Evolutionary conservation across 1,140 invertebrate genomes (phyloP), one percentile per base, ranked within the genome.

Genomic region (Drosophila busckii): DNA sequence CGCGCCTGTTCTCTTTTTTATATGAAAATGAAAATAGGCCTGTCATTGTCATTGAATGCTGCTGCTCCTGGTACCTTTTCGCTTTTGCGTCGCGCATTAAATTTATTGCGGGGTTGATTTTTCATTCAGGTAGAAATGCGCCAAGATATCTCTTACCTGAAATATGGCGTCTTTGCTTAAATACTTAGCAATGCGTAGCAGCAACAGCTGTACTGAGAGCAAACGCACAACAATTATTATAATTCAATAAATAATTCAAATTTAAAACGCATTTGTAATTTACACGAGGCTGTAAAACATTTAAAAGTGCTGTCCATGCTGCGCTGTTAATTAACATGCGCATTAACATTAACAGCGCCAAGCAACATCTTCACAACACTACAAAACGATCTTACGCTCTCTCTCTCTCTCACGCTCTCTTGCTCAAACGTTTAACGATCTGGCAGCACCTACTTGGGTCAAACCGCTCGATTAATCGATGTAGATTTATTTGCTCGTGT

Each of bases 51-150:
- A 16, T 20, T 53, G 17, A 17, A 13, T 42, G 37, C 19, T 37
- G 22, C 31, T 22, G 28, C 17, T 23, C 26, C 38, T 25, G 40
- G 19, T 52, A 22, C 19, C 19, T 26, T 16, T 12, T 35, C 26
- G 29, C 62, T 71, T 76, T 58, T 70, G 66, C 55, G 49, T 32
- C 49, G 31, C 32, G 56, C 63, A 52, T 78, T 66, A 76, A n/a
- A 80, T 80, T 80, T 80, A 67, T 71, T 41, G 23, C 48, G 53
- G 70, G 71, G 71, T 80, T 80, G 73, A 48, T 70, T 73, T 66
- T 52, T 55, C 62, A 40, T 34, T 55, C 71, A 76, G 71, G 71
- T 76, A 76, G 44, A 62, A n/a, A n/a, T n/a, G n/a, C n/a, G 32
- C 34, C 38, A 44, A 41, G 9, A 40, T 28, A 37, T 13, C 62